Conservation (phyloP, 2,113 vertebrate species). For the Loxodonta africana region DNA sequence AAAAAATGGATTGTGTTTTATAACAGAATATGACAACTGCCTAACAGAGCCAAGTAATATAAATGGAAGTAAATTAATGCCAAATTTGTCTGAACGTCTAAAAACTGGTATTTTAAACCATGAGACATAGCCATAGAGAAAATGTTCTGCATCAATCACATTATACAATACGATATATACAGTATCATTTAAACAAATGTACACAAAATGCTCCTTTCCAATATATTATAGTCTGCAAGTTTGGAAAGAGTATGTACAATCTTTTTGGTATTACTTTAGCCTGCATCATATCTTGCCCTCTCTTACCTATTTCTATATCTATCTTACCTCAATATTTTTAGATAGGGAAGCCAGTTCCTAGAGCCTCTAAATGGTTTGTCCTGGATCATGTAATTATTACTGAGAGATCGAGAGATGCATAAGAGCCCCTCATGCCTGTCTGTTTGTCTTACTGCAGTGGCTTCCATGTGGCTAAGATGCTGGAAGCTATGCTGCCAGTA, state of each 20-base stretch:
- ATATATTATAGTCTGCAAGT: not conserved
- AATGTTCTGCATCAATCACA: not conserved
- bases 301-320: not conserved
- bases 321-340: not conserved
- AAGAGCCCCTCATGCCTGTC: too few species aligned
- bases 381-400: not conserved
- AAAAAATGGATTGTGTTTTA: not conserved
- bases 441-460: too few species aligned
- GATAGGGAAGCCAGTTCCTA: not conserved
- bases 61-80: slow-evolving; percentile 10
- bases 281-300: not conserved
- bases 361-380: not conserved
- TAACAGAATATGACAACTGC: not conserved
- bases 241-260: not conserved
- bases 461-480: too few species aligned
- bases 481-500: too few species aligned
- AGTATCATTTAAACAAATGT: not conserved
- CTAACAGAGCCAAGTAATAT: slow-evolving; percentile 6
- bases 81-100: not conserved
- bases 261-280: not conserved
- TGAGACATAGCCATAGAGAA: not conserved
- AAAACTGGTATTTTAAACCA: slow-evolving; percentile 26
- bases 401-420: not conserved
- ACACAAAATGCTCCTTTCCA: not conserved
- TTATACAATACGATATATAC: not conserved